Evolutionary conservation across 1,140 invertebrate species (phyloP).

Genomic region (Eurosta solidaginis): DNA sequence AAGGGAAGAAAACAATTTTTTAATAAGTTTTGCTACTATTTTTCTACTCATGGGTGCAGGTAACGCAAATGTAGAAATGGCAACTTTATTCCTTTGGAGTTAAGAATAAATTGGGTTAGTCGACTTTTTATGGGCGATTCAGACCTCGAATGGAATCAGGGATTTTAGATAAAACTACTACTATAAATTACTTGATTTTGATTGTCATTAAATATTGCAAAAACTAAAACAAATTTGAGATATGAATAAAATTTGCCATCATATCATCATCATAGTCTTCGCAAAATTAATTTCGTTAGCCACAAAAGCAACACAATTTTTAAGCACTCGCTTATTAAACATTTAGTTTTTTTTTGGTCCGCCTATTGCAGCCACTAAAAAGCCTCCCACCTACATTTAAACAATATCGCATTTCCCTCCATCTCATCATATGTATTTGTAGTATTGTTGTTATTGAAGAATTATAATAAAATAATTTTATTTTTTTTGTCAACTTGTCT

Average conservation of each 20-base stretch:
- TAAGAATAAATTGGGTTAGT: too few relatives aligned
- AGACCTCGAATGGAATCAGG: too few relatives aligned
- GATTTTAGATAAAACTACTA: too few relatives aligned
- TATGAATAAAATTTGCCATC: not conserved
- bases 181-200: too few relatives aligned
- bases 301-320: not conserved
- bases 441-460: not conserved
- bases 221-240: not conserved
- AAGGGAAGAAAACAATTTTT: too few relatives aligned
- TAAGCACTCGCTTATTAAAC: constrained; percentile 11
- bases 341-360: not conserved
- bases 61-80: too few relatives aligned
- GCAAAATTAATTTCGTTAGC: not conserved
- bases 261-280: not conserved
- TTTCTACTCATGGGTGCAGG: too few relatives aligned
- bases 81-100: too few relatives aligned
- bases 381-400: constrained; percentile 7
- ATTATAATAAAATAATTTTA: constrained; percentile 19
- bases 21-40: too few relatives aligned
- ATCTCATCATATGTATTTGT: constrained; percentile 14
- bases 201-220: too few relatives aligned
- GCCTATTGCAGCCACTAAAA: constrained; percentile 25
- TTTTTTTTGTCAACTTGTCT: not conserved
- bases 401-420: constrained; percentile 18
- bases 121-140: too few relatives aligned